phyloP scores from a whole-genome alignment of 2,113 vertebrate genomes.

The Megaptera novaeangliae region DNA sequence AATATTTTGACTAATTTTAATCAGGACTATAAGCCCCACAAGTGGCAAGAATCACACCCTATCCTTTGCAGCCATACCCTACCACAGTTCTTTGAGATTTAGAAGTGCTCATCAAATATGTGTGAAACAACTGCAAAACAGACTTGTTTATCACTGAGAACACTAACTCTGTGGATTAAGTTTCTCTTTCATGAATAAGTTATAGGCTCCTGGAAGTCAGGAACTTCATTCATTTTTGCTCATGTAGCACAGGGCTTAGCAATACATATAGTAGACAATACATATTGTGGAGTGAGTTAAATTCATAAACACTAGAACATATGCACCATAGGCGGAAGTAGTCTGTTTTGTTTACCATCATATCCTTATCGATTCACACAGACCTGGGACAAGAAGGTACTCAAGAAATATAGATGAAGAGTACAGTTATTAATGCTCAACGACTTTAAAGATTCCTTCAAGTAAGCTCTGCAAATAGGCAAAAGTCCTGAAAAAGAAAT shows the following conservation, averaged over 20 bases:
- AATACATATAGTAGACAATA: background rate
- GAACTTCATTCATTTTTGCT: background rate
- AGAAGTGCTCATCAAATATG: background rate
- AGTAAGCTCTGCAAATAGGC: background rate
- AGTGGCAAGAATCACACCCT: background rate
- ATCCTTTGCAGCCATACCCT: background rate
- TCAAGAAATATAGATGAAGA: background rate
- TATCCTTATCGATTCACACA: background rate
- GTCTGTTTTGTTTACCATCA: background rate
- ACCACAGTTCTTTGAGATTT: background rate
- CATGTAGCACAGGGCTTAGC: background rate
- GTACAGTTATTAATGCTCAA: background rate
- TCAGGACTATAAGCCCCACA: background rate
- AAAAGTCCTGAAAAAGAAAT: background rate
- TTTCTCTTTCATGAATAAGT: background rate
- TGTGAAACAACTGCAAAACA: background rate
- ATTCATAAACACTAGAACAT: background rate
- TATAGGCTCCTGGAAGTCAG: background rate
- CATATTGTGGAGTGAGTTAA: background rate
- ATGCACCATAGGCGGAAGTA: background rate
- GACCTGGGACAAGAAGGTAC: background rate
- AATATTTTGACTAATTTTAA: conserved; percentile 15
- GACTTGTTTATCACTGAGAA: background rate
- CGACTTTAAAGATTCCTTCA: background rate
- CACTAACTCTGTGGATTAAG: background rate